Evolutionary conservation across 2,113 vertebrate genomes (phyloP), one percentile per base, ranked within the genome.

Genomic region (Lichenostomus cassidix): DNA sequence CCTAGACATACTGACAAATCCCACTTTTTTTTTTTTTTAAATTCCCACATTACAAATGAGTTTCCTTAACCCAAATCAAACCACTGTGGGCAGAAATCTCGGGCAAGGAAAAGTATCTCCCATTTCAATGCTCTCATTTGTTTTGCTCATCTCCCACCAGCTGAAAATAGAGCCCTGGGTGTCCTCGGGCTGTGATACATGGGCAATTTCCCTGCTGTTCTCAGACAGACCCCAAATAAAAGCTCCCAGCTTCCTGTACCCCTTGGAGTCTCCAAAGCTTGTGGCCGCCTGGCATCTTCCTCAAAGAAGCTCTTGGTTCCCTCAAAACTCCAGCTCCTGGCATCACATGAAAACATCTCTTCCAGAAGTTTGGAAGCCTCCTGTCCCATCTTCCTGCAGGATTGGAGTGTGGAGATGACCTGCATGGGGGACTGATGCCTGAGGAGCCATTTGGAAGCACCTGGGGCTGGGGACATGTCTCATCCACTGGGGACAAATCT

Each of bases 381-480:
- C 9, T 15, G 39, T 15, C 44, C 67, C 4, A 0, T 24, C 12
- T 24, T 29, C 39, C 12, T 55, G 58, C 28, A 15, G 58, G 87
- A 80, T 1, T 2, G 1, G 37, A 37, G 28, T 4, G 1, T 24
- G 60, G 70, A 68, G 33, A 15, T 7, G 21, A 25, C n/a, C 49
- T 29, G 27, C 2, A 22, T 0, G 4, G 41, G 12, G 17, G 7
- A 39, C 12, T 41, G 44, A 44, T n/a, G 68, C 31, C 47, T 8
- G 31, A 3, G 10, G 58, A 49, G 70, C 39, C 0, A 0, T 37
- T 5, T 0, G 71, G 76, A 52, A 20, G 62, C 0, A 0, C 28
- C 21, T 0, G 0, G 63, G 55, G 65, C 55, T 44, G 65, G 63
- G 50, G 42, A 42, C 55, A 15, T 8, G 3, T 41, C 14, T 49